Conservation (phyloP, 2,888 invertebrate species). For the Blera fallax region DNA sequence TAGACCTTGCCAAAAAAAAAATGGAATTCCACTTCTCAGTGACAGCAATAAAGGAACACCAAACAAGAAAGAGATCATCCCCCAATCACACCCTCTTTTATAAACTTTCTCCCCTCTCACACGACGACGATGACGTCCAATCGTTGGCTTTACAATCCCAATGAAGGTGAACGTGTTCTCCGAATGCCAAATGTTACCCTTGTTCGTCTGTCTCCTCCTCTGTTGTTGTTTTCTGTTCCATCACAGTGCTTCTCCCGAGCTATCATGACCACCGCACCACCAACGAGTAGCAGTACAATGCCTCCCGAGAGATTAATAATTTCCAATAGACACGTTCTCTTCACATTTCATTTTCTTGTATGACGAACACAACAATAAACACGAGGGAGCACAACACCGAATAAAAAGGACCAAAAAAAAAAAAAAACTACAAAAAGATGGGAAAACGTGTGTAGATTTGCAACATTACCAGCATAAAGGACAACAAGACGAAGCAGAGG, state of each 20-base stretch:
- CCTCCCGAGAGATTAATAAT: constrained; percentile 70
- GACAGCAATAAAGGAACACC: background rate
- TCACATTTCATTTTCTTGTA: constrained; percentile 69
- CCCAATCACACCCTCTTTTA: constrained; percentile 12
- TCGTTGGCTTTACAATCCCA: constrained; percentile 38
- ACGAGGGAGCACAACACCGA: constrained; percentile 6
- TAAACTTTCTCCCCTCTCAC: constrained; percentile 46
- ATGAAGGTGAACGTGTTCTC: constrained; percentile 69
- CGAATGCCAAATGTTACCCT: constrained; percentile 61
- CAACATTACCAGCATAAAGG: constrained; percentile 33
- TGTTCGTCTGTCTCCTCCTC: background rate
- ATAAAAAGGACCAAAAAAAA: constrained; percentile 14
- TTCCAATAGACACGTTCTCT: constrained; percentile 70
- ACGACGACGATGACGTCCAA: constrained; percentile 17
- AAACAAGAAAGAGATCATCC: background rate
- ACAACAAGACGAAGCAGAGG: constrained; percentile 26
- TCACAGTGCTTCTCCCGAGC: constrained; percentile 19
- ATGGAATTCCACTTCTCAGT: background rate
- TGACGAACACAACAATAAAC: constrained; percentile 64
- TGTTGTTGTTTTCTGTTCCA: constrained; percentile 5
- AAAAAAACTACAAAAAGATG: constrained; percentile 23
- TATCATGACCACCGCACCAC: constrained; percentile 49
- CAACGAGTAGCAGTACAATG: constrained; percentile 32
- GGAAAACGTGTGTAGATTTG: constrained; percentile 65
- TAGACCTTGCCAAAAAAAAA: constrained; percentile 33